phyloP scores from a whole-genome alignment of 37 sponge, comb jelly and placozoan species.

The Chondrosia reniformis region DNA sequence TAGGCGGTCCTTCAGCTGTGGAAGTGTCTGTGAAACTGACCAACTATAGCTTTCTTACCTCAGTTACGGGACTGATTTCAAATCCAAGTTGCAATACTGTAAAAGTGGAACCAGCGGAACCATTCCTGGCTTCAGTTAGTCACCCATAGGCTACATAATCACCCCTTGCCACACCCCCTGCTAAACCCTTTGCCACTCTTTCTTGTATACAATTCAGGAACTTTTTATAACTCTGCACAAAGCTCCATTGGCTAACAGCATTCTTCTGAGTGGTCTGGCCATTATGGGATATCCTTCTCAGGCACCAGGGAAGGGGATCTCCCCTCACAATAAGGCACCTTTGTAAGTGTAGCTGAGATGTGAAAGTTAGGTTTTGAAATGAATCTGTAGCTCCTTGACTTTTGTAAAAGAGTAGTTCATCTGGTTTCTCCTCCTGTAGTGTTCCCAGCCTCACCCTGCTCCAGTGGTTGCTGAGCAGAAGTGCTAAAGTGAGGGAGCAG shows the following conservation, averaged over 20 bases:
- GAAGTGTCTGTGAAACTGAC: conserved; percentile 3
- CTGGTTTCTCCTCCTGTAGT: conserved; percentile 20
- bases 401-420: too few relatives aligned
- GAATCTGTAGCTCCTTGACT: too few relatives aligned
- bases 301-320: too few relatives aligned
- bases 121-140: conserved; percentile 3
- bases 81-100: background rate
- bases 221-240: background rate
- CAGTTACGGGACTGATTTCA: background rate
- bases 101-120: background rate
- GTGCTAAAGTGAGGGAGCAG: background rate
- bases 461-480: too few relatives aligned
- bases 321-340: background rate
- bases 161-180: too few relatives aligned
- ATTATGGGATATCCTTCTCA: background rate
- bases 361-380: too few relatives aligned
- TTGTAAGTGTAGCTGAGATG: background rate
- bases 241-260: background rate
- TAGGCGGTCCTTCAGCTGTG: conserved; percentile 28
- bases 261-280: background rate
- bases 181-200: background rate
- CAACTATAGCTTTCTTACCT: background rate
- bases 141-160: too few relatives aligned
- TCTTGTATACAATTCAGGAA: conserved; percentile 2
- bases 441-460: background rate